These are phyloP conservation scores for Heliconius charithonia DNA, from an alignment of 2,888 invertebrate genomes.

Conservation along the genomic window DNA sequence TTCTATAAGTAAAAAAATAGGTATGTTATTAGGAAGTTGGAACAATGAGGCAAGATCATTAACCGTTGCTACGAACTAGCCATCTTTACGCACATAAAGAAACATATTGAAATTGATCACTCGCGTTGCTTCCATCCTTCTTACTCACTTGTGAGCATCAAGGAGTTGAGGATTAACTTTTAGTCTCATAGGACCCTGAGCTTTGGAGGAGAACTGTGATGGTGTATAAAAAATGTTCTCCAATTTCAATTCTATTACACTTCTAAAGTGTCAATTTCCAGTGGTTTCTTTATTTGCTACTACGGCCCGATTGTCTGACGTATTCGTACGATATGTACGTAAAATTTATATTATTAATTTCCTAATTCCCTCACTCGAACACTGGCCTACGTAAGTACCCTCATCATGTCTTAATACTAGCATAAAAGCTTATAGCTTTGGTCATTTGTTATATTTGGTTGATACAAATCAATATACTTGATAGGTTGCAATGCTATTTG, in stretches of 20 bases:
- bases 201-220: not conserved
- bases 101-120: constrained; percentile 30
- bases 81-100: constrained; percentile 42
- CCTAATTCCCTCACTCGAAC: constrained; percentile 43
- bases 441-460: constrained; percentile 77
- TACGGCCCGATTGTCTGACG: constrained; percentile 42
- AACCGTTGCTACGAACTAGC: constrained; percentile 58
- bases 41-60: constrained; percentile 68
- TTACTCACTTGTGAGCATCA: not conserved
- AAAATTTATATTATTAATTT: constrained; percentile 36
- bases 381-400: constrained; percentile 50
- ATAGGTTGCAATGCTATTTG: constrained; percentile 64
- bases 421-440: constrained; percentile 80
- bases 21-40: constrained; percentile 66
- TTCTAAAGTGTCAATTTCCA: not conserved
- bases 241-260: not conserved
- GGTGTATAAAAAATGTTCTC: not conserved
- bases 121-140: not conserved
- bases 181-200: not conserved
- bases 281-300: constrained; percentile 30
- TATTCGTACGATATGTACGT: constrained; percentile 41
- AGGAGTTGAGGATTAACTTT: constrained; percentile 13
- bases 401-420: constrained; percentile 52
- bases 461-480: constrained; percentile 67
- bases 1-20: constrained; percentile 57